Base-by-base conservation (phyloP, 2,113 vertebrate genomes). In the Sphyrna mokarran region DNA sequence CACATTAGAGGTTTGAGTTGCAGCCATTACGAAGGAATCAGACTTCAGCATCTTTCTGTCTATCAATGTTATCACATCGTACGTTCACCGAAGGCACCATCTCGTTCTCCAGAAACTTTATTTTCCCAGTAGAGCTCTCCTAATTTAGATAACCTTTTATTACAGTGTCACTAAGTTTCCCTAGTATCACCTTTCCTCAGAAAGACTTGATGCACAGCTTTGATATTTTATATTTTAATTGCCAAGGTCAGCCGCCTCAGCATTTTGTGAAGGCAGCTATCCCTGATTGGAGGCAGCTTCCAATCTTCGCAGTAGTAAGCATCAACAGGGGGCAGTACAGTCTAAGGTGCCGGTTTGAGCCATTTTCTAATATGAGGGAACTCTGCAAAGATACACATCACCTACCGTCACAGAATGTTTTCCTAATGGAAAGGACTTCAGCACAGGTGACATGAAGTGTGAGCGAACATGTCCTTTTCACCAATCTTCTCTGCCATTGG, bases 261-360 rank as follows among this genome's bases (percentile, higher is more conserved):
- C 97, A 96, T 97, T 96, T 94, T 96, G 96, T 97, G 93, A 95
- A 96, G 97, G 97, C 96, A 96, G 96, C 96, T 91, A 96, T 91
- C 85, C 89, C 96, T 94, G 96, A 96, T 96, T 96, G 96, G 96
- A 54, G 69, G 69, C 94, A 61, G 68, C 69, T 72, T 95, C 29
- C 23, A 29, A 7, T 72, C 13, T 33, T 95, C 26, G 72, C 29
- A 76, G 94, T 33, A 72, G 68, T 26, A 72, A 43, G 0, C 87
- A 96, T 96, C 98, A 97, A 98, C 97, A 98, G 98, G 97, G 98
- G 98, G 98, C 98, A 98, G 98, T 97, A 98, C 98, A 97, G 97
- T 95, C 97, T 96, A 97, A 97, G 97, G 0, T 66, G 48, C 96
- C 96, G 2, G 40, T 96, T 96, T 95, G 96, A 70, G 95, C 94